phyloP scores from a whole-genome alignment of 2,113 vertebrate genomes.

The Hemicordylus capensis region DNA sequence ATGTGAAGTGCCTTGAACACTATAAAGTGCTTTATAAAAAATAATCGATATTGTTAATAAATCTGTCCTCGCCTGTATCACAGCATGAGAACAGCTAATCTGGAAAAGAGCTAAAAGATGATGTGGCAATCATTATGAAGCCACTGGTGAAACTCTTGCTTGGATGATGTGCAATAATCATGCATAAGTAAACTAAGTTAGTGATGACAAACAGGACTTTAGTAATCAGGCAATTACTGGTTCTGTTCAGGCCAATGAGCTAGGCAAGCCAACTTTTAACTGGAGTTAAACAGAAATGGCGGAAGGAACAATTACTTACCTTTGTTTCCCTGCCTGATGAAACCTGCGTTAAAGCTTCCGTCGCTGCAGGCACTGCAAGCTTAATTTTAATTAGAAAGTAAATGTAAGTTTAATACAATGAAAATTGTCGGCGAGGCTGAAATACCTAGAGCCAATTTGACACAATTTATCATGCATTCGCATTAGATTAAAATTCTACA shows the following conservation, averaged over 20 bases:
- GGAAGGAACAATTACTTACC: constrained; percentile 49
- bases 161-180: constrained; percentile 17
- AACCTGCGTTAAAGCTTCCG: constrained; percentile 40
- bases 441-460: constrained; percentile 17
- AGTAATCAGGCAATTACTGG: constrained; percentile 36
- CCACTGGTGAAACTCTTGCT: not conserved
- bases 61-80: not conserved
- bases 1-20: not conserved
- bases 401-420: constrained; percentile 39
- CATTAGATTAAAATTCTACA: constrained; percentile 5
- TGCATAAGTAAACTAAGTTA: not conserved
- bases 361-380: constrained; percentile 17
- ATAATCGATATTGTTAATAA: not conserved
- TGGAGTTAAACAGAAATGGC: constrained; percentile 44
- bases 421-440: constrained; percentile 36
- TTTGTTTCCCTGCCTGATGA: constrained; percentile 49
- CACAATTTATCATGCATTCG: constrained; percentile 16
- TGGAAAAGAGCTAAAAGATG: constrained; percentile 3
- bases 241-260: constrained; percentile 23
- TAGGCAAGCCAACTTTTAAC: constrained; percentile 34
- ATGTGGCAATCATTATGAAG: constrained; percentile 19
- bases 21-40: not conserved
- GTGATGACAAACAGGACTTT: constrained; percentile 27
- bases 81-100: not conserved
- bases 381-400: constrained; percentile 50